phyloP scores from a whole-genome alignment of 1,140 invertebrate genomes.

The Dendroctonus valens region DNA sequence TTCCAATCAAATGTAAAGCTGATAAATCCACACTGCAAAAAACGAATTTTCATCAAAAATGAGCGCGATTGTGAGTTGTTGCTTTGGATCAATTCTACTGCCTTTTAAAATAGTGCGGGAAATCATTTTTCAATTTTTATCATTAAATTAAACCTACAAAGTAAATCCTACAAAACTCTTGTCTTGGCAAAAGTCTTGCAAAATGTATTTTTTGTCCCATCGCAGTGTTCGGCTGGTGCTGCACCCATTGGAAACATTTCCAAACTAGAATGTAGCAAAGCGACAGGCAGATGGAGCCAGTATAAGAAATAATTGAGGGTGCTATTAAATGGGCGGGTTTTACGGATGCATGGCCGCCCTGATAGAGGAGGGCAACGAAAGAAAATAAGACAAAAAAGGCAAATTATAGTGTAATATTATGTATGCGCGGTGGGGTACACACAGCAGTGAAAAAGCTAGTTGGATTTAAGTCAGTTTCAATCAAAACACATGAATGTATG shows the following conservation, averaged over 20 bases:
- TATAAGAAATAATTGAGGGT: conserved; percentile 47
- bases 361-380: conserved; percentile 50
- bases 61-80: too few species aligned
- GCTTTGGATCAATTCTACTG: too few species aligned
- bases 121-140: too few species aligned
- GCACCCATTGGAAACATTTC: conserved; percentile 18
- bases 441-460: conserved; percentile 45
- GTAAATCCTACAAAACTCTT: too few species aligned
- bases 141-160: too few species aligned
- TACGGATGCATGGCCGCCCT: conserved; percentile 52
- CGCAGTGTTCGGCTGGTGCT: too few species aligned
- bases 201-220: too few species aligned
- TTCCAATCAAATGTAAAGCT: too few species aligned
- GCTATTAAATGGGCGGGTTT: conserved; percentile 53
- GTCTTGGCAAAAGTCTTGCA: too few species aligned
- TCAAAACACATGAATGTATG: conserved; percentile 51
- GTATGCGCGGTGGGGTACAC: conserved; percentile 50
- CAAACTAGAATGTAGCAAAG: background rate
- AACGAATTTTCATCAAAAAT: too few species aligned
- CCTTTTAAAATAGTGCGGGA: too few species aligned
- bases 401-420: conserved; percentile 52
- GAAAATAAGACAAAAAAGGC: conserved; percentile 50
- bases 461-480: conserved; percentile 52
- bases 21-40: too few species aligned
- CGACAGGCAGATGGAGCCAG: conserved; percentile 39